Conservation (phyloP, 2,797 vertebrate genomes). For the Coranthus polyacanthus region DNA sequence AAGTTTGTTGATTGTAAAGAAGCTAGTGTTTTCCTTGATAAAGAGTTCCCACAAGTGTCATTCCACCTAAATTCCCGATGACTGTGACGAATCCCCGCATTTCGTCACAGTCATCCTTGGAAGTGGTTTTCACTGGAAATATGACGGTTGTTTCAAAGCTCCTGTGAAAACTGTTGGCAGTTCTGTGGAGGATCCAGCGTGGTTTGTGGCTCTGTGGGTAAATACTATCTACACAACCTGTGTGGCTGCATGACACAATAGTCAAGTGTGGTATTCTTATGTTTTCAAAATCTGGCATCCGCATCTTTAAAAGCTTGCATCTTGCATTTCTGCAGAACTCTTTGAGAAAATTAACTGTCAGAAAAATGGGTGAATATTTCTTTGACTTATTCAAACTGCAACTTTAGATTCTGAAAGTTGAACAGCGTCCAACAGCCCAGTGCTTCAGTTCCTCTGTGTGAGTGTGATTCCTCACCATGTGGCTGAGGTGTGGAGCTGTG, state of each 20-base stretch:
- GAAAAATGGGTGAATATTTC: no score
- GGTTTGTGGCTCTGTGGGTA: constrained; percentile 6
- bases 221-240: no score
- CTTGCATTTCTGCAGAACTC: no score
- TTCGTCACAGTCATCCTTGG: neutral
- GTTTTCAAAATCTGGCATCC: no score
- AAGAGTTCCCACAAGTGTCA: neutral
- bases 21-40: no score
- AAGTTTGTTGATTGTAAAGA: no score
- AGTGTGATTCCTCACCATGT: constrained; percentile 82
- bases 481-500: constrained; percentile 87
- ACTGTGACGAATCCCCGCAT: no score
- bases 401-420: neutral
- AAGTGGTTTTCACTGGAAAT: neutral
- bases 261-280: no score
- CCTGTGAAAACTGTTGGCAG: neutral
- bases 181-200: neutral
- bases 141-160: neutral
- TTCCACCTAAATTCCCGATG: neutral
- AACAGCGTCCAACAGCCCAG: neutral
- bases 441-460: neutral
- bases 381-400: no score
- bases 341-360: no score
- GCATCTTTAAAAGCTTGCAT: no score
- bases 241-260: no score